Evolutionary conservation across 2,888 invertebrate genomes (phyloP).

Genomic region (Amiota minor): DNA sequence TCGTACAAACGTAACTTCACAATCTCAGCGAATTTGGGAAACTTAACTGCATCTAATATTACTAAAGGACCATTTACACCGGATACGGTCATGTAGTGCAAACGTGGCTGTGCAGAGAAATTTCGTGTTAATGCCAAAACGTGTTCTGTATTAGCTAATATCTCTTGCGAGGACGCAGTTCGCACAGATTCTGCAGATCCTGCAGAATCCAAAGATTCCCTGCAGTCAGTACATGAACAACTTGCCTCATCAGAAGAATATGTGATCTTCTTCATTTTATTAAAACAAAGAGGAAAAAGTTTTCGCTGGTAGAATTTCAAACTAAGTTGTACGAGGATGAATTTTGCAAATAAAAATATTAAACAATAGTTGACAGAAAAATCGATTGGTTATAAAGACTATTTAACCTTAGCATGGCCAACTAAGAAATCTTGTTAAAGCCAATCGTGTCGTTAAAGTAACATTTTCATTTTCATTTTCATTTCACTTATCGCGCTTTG

Average conservation of each 20-base stretch:
- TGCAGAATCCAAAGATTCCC: too few relatives aligned
- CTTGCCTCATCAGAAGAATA: background rate
- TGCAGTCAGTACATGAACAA: background rate
- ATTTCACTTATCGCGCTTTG: background rate
- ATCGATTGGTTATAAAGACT: too few relatives aligned
- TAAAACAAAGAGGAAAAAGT: too few relatives aligned
- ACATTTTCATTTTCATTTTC: background rate
- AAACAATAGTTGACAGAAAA: too few relatives aligned
- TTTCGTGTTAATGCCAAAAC: constrained; percentile 90
- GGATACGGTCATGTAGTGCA: constrained; percentile 98
- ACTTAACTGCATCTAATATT: constrained; percentile 98
- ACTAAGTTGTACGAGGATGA: too few relatives aligned
- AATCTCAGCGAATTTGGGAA: constrained; percentile 98
- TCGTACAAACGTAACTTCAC: constrained; percentile 94
- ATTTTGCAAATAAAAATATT: too few relatives aligned
- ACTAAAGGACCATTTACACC: constrained; percentile 99
- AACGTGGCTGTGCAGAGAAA: constrained; percentile 95
- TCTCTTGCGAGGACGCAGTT: background rate
- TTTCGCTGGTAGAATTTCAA: too few relatives aligned
- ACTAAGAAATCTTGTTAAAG: too few relatives aligned
- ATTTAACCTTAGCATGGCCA: too few relatives aligned
- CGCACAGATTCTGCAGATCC: too few relatives aligned
- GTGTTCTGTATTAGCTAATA: constrained; percentile 83
- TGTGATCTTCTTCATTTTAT: too few relatives aligned
- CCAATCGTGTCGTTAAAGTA: too few relatives aligned